Base-by-base conservation (phyloP, 2,888 invertebrate genomes). In the Apotomis capreana region DNA sequence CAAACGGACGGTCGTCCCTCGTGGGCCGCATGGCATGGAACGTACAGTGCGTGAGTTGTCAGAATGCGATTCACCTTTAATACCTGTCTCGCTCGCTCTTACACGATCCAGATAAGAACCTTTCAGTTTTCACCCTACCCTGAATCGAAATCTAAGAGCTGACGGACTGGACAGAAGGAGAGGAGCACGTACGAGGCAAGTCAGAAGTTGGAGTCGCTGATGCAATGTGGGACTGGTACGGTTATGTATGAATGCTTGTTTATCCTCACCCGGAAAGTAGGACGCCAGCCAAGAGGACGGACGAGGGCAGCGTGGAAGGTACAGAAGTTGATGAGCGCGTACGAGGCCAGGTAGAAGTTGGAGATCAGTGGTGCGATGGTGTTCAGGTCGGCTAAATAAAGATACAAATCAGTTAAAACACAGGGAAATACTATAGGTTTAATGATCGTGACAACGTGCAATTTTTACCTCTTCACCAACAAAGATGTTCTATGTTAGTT, bases 281-380 rank as follows among this genome's bases (percentile, higher is more conserved):
- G 97, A 75, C 97, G 94, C 97, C 97, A 97, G n/a, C 97, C 97
- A 26, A 97, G 91, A 0, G 97, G 97, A 74, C 97, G 96, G 40
- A 98, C 95, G 55, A 98, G 93, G 0, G 97, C 97, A 4, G 98
- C 98, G 89, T 98, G 98, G 93, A 98, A 98, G 40, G 98, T 98
- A 86, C 98, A 98, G 92, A 98, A 98, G 92, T 98, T 98, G 83
- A 98, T 98, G 74, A 98, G 95, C 15, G 98, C 98, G 86, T 98
- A 98, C 2, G 98, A 98, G 0, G 98, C 98, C 87, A 98, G 94
- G 90, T 98, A 98, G 90, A 98, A 98, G 84, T 97, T 98, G n/a
- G 98, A 98, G 80, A 98, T 98, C 77, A 98, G 92, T 0, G 98
- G 98, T 9, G 98, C 98, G 73, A 98, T 97, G 0, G 95, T 95